Conservation (phyloP, 2,113 vertebrate genomes). For the Psittacara wagleri region DNA sequence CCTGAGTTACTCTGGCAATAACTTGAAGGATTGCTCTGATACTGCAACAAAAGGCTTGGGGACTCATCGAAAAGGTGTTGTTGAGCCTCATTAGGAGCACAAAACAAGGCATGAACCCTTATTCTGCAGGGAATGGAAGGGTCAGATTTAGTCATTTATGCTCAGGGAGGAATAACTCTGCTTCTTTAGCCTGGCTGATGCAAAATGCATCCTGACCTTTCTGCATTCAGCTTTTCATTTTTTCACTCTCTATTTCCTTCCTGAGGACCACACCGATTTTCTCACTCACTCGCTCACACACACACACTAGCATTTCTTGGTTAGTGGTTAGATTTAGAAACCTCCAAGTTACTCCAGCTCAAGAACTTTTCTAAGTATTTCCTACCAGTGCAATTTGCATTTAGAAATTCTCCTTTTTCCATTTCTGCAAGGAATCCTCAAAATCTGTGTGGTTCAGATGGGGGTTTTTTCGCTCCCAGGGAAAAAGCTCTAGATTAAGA, state of each 20-base stretch:
- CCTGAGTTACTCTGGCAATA: not conserved
- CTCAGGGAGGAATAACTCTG: not conserved
- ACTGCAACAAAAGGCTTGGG: not conserved
- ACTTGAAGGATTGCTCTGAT: not conserved
- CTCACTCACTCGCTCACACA: not conserved
- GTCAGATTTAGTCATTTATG: not conserved
- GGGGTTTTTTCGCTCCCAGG: not conserved
- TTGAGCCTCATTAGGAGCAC: not conserved
- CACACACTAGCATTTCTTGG: not conserved
- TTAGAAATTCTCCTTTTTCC: not conserved
- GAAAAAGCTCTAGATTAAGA: not conserved
- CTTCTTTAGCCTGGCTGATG: not conserved
- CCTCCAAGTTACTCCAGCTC: not conserved
- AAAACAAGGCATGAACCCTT: not conserved
- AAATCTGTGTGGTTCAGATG: not conserved
- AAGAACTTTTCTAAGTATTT: not conserved
- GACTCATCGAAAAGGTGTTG: not conserved
- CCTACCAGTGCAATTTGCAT: not conserved
- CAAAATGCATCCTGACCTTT: not conserved
- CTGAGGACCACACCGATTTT: not conserved
- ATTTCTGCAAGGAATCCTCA: not conserved
- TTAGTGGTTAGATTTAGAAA: not conserved
- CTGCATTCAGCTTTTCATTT: not conserved
- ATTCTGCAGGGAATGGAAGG: not conserved
- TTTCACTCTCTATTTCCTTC: not conserved